Base-by-base conservation (phyloP, 2,797 vertebrate species). In the Trachurus trachurus region DNA sequence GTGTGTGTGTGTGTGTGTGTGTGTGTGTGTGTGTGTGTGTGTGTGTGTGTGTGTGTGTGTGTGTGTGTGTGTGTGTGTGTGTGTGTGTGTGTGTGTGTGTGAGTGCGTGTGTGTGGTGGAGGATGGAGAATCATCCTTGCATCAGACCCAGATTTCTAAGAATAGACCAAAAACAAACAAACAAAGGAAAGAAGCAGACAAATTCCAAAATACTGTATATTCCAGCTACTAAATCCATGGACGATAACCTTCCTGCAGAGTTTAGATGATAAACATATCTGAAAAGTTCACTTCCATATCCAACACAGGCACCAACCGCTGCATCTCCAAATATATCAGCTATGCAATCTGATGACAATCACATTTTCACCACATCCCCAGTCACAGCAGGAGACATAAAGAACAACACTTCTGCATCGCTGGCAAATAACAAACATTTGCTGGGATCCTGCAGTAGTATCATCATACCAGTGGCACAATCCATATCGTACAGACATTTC, bases 101-200 rank as follows among this genome's bases (percentile, higher is more conserved):
- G 31, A 3, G 31, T 42, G 61, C 17, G 54, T 66, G 59, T n/a
- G 58, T 9, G 61, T 34, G 65, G 53, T 66, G 62, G 56, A 65
- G 9, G 78, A 42, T 52, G 8, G 19, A 44, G 66, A 50, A 31
- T 42, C 60, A 64, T 57, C 16, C 15, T 85, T 90, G 74, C 82
- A 71, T 88, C 85, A 88, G 60, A 57, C 5, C 42, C 68, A 65
- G 26, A 73, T 76, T 83, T 90, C 86, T 74, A 87, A 78, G 84
- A 90, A 85, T 87, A 88, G 82, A 80, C 60, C 49, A 52, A 65
- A 58, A 83, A 71, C 47, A 69, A 78, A 71, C 77, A 71, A 80
- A 76, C 57, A 69, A 40, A 77, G 58, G 17, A 34, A 63, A 40
- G 47, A 7, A 47, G 1, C 31, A 26, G 49, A 11, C 49, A 22